Conservation (phyloP, 2,113 vertebrate species). For the Malurus melanocephalus region DNA sequence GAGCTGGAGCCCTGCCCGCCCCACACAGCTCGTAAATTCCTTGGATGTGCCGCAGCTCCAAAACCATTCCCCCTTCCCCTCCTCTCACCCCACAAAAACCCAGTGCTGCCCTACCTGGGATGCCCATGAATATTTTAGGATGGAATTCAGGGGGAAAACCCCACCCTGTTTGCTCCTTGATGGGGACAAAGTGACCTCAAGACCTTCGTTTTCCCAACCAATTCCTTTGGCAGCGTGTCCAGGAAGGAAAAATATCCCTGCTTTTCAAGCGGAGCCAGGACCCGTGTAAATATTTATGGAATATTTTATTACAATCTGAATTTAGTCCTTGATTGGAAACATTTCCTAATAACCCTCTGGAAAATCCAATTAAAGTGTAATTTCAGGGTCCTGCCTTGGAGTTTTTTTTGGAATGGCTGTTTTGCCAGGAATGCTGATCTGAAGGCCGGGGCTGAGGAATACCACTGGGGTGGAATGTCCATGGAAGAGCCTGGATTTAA, state of each 20-base stretch:
- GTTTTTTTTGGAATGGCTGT: neutral
- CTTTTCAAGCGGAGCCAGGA: constrained; percentile 65
- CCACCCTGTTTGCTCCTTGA: constrained; percentile 18
- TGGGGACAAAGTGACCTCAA: neutral
- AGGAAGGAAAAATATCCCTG: neutral
- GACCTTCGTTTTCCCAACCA: neutral
- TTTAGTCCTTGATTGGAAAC: constrained; percentile 53
- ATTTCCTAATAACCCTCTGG: constrained; percentile 69
- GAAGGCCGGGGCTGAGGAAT: fast-evolving
- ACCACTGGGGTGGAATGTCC: fast-evolving
- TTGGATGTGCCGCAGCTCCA: constrained; percentile 61
- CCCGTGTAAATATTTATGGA: constrained; percentile 72
- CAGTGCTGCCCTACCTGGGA: neutral
- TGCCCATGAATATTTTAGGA: constrained; percentile 55
- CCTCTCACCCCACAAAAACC: neutral
- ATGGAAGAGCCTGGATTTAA: neutral
- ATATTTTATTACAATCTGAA: constrained; percentile 64
- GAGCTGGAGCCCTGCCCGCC: constrained; percentile 75
- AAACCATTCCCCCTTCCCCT: neutral
- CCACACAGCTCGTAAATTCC: constrained; percentile 81
- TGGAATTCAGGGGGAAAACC: constrained; percentile 65
- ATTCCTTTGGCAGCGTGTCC: constrained; percentile 1
- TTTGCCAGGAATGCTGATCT: neutral
- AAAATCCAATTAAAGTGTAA: constrained; percentile 73
- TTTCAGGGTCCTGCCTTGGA: neutral